phyloP scores from a whole-genome alignment of 2,113 vertebrate species.

The Peromyscus leucopus region DNA sequence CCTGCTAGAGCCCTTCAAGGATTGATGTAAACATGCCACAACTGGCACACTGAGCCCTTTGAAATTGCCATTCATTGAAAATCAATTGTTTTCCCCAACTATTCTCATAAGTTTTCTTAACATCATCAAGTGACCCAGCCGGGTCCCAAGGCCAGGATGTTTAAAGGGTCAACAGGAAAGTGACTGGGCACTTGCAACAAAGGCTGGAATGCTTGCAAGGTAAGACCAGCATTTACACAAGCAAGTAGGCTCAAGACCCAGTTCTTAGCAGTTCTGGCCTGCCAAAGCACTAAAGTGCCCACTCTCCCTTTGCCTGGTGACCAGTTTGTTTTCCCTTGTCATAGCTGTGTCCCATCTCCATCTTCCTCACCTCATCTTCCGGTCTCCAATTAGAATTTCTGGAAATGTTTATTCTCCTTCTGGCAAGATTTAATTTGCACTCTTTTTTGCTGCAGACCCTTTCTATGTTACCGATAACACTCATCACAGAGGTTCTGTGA shows the following conservation, averaged over 20 bases:
- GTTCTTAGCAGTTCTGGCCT: not conserved
- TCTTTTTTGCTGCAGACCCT: not conserved
- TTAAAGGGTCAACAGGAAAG: not conserved
- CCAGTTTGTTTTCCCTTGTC: not conserved
- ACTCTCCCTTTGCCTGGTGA: accelerated
- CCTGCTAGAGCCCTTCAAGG: not conserved
- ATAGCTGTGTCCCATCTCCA: not conserved
- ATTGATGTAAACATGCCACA: not conserved
- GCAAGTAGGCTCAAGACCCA: not conserved
- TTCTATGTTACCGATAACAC: not conserved
- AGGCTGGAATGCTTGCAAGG: not conserved
- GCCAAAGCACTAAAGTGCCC: not conserved
- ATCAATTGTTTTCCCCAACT: not conserved
- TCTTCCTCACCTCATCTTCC: not conserved
- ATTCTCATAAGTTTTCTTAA: not conserved
- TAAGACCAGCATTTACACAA: not conserved
- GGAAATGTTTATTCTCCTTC: not conserved
- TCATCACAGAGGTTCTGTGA: not conserved
- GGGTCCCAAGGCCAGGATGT: not conserved
- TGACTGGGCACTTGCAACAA: not conserved
- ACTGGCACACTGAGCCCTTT: not conserved
- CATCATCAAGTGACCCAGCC: not conserved
- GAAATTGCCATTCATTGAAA: not conserved
- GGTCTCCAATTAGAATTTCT: not conserved
- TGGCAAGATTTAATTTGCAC: not conserved